Evolutionary conservation across 2,113 vertebrate genomes (phyloP).

Genomic region (Poecilia latipinna): DNA sequence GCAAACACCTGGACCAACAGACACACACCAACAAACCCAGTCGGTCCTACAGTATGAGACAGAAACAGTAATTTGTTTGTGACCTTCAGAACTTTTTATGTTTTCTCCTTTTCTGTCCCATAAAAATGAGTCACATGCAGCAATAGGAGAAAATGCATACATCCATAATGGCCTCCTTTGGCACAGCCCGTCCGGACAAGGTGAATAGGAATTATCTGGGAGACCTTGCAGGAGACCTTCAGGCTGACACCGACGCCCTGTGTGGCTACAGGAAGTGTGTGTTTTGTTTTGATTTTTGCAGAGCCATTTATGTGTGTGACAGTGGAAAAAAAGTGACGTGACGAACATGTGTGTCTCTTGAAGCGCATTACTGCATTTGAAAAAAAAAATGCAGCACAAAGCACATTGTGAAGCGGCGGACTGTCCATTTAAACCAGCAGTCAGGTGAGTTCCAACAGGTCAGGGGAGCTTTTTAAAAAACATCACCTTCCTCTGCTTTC

Average conservation of each 20-base stretch:
- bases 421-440: constrained; percentile 76
- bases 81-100: constrained; percentile 77
- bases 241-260: constrained; percentile 73
- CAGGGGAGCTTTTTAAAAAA: constrained; percentile 81
- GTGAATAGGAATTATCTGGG: constrained; percentile 80
- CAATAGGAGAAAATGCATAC: constrained; percentile 45
- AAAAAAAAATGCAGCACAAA: constrained; percentile 79
- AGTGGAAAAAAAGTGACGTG: constrained; percentile 20
- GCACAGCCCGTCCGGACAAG: constrained; percentile 61
- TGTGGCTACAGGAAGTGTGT: constrained; percentile 44
- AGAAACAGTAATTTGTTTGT: constrained; percentile 59
- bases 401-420: constrained; percentile 75
- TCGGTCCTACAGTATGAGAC: constrained; percentile 5
- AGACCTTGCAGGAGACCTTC: constrained; percentile 79
- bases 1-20: constrained; percentile 8
- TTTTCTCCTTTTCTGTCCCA: constrained; percentile 59
- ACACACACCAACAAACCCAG: constrained; percentile 22
- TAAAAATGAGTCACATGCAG: constrained; percentile 57
- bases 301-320: constrained; percentile 6
- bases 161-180: constrained; percentile 32
- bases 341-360: constrained; percentile 62
- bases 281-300: background rate
- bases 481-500: constrained; percentile 58
- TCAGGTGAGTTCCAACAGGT: constrained; percentile 65
- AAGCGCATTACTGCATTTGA: constrained; percentile 73